Conservation (phyloP, 2,113 vertebrate genomes). For the Mustelus asterias region DNA sequence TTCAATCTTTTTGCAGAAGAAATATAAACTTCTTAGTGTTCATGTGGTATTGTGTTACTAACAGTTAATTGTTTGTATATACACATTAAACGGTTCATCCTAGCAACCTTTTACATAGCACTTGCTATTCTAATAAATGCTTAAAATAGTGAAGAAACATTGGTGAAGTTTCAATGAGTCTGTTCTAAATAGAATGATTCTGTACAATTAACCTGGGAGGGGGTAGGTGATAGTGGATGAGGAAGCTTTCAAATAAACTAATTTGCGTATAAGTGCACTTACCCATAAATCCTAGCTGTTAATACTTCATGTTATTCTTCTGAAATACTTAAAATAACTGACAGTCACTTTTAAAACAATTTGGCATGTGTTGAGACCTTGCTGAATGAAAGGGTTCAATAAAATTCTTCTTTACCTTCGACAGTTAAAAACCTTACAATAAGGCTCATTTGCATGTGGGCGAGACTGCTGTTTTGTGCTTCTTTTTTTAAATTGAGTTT, state of each 20-base stretch:
- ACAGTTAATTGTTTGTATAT: conserved; percentile 12
- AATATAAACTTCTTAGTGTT: neutral
- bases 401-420: conserved; percentile 12
- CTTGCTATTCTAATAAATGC: conserved; percentile 29
- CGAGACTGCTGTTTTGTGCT: conserved; percentile 30
- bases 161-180: neutral
- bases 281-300: conserved; percentile 28
- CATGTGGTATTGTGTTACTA: neutral
- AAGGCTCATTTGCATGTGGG: conserved; percentile 26
- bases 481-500: conserved; percentile 23
- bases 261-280: conserved; percentile 26
- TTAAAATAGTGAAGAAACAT: conserved; percentile 15
- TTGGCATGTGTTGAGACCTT: conserved; percentile 34
- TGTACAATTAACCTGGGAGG: conserved; percentile 18
- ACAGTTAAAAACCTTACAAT: conserved; percentile 29
- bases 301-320: conserved; percentile 26
- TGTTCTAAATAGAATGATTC: conserved; percentile 12
- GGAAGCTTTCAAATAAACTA: conserved; percentile 15
- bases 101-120: conserved; percentile 32
- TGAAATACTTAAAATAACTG: conserved; percentile 33
- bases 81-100: conserved; percentile 21
- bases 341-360: conserved; percentile 28
- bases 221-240: neutral
- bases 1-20: neutral
- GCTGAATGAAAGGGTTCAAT: conserved; percentile 30